Base-by-base conservation (phyloP, 2,888 invertebrate species). In the Alviniconcha strummeri region DNA sequence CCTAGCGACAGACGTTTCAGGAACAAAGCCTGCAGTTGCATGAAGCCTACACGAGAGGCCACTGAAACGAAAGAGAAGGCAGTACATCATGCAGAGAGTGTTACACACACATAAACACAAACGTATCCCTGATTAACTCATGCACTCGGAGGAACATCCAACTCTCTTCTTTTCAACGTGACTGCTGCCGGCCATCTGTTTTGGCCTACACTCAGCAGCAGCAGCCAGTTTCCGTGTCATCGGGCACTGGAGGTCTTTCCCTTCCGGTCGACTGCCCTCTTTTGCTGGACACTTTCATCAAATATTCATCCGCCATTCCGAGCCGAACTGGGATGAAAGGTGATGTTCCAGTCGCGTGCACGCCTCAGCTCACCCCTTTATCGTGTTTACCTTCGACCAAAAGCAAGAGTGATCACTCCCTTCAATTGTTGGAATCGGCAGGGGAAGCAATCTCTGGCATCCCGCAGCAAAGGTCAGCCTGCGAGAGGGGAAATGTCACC, bases 391-490 rank as follows among this genome's bases (percentile, higher is more conserved):
- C 57, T 76, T 60, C 13, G 60, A 60, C 13, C 60, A 60, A 60
- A 71, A 52, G 64, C 78, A 79, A n/a, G 78, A 15, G 67, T 56
- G 60, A 79, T 64, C 78, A 52, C 52, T 79, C 78, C n/a, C 54
- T 79, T 2, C 13, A 15, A 52, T 17, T 60, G 36, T 56, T 36
- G 78, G 11, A 9, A 7, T 19, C n/a, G 36, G n/a, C 15, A 64
- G 17, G 78, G 78, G 78, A 79, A 64, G 78, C 64, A 60, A 60
- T 79, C 56, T 79, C 64, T 52, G 60, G 78, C 78, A 64, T 54
- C 78, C 67, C n/a, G 13, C 6, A 11, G 13, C 1, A 77, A 77
- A 77, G 77, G 77, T 77, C 75, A 75, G 36, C 11, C 72, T 36
- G 36, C 72, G n/a, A 69, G 17, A 5, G 72, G 72, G 15, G 8